Evolutionary conservation across 2,113 vertebrate genomes (phyloP).

Genomic region (Spheniscus mendiculus): DNA sequence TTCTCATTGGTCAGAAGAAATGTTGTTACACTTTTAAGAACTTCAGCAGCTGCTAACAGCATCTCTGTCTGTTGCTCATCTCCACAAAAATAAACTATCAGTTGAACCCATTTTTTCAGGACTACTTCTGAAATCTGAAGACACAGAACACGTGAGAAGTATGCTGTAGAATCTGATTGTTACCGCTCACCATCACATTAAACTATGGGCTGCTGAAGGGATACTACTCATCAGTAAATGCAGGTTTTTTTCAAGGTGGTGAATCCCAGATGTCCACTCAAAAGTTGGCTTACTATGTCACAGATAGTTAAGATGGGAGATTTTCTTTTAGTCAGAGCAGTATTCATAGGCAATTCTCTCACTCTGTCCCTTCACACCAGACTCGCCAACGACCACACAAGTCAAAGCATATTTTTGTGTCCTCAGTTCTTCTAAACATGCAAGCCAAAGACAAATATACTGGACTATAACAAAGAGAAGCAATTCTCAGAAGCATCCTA

Average conservation of each 20-base stretch:
- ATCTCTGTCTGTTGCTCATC: constrained; percentile 85
- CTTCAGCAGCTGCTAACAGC: constrained; percentile 82
- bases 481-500: neutral
- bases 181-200: neutral
- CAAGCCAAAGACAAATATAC: neutral
- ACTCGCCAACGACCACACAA: neutral
- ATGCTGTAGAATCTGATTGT: neutral
- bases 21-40: constrained; percentile 77
- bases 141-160: neutral
- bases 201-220: neutral
- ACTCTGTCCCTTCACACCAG: neutral
- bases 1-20: constrained; percentile 76
- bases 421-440: neutral
- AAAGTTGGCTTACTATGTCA: neutral
- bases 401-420: neutral
- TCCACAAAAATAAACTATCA: constrained; percentile 81
- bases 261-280: neutral
- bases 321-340: neutral
- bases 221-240: neutral
- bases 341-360: neutral
- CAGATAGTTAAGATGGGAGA: neutral
- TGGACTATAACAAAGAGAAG: neutral
- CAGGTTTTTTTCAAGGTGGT: neutral
- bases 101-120: constrained; percentile 80
- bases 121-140: constrained; percentile 57